Evolutionary conservation across 2,888 invertebrate species (phyloP).

Genomic region (Meloe dianella): DNA sequence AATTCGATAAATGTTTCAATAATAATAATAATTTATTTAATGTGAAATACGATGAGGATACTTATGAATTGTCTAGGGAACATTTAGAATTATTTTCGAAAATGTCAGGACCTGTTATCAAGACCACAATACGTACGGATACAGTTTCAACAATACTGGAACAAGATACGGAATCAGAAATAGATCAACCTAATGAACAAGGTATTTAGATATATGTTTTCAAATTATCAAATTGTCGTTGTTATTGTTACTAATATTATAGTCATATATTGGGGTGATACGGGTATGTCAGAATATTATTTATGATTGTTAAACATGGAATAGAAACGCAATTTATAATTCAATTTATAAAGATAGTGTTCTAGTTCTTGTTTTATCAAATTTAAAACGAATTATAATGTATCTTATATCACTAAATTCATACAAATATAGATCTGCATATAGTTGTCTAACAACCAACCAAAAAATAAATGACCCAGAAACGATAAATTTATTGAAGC

Average conservation of each 20-base stretch:
- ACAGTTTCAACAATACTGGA: slow-evolving; percentile 56
- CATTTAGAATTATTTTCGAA: slow-evolving; percentile 51
- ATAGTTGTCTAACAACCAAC: background rate
- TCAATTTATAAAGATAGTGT: background rate
- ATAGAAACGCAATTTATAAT: too few relatives aligned
- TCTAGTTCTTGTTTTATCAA: background rate
- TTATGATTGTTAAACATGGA: background rate
- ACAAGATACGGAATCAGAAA: slow-evolving; percentile 49
- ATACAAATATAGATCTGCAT: background rate
- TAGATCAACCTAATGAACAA: slow-evolving; percentile 38
- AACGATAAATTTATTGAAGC: background rate
- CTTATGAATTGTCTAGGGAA: slow-evolving; percentile 47
- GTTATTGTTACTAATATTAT: background rate
- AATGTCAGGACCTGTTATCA: slow-evolving; percentile 40
- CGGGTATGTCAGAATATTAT: background rate
- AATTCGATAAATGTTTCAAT: background rate
- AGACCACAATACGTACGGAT: slow-evolving; percentile 52
- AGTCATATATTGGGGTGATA: too few relatives aligned
- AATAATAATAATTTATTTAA: background rate
- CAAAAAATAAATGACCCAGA: background rate
- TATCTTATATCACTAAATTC: background rate
- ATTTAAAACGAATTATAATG: background rate
- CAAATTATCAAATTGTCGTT: background rate
- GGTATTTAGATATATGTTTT: slow-evolving; percentile 17
- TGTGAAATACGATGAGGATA: background rate